Evolutionary conservation across 2,113 vertebrate species (phyloP), one percentile per base, ranked within the genome.

Genomic region (Nycticryphes semicollaris): DNA sequence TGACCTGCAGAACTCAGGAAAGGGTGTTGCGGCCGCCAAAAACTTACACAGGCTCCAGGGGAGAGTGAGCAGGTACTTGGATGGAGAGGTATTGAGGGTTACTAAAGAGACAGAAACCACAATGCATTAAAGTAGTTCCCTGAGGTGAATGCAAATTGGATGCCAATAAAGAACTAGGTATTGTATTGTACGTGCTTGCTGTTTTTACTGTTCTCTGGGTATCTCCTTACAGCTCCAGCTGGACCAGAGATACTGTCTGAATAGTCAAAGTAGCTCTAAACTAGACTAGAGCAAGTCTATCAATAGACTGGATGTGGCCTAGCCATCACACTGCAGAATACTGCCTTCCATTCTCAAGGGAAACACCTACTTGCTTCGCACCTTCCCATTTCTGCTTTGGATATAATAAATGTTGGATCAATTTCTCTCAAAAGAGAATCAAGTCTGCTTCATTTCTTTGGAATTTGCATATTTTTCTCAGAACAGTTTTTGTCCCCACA

Each of bases 401-500:
- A 19, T 35, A 10, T 33, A 35, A 47, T 63, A 85, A 37, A 62
- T 22, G 9, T 20, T 24, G 24, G 23, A 57, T n/a, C 20, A 59
- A 11, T 69, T 75, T 66, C 4, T 50, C 57, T 63, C 30, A 30
- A 23, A 56, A 78, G 13, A 28, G 9, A 27, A 78, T 41, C 9
- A 48, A 77, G 23, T 5, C 35, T 84, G 56, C 51, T 88, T 47
- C 1, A 35, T 70, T 84, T 84, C 48, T 48, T 85, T 53, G 63
- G 47, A 90, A 51, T 70, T 28, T 82, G 39, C 33, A 51, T 7
- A 2, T 62, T 57, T 69, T 75, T 88, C 67, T 92, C 70, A 93
- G 31, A 73, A 37, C 23, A 35, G 35, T 54, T 88, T 82, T 82
- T 94, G 7, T 96, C 68, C 64, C n/a, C 64, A 39, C 75, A 98